phyloP scores from a whole-genome alignment of 2,113 vertebrate species.

The Fulica atra region DNA sequence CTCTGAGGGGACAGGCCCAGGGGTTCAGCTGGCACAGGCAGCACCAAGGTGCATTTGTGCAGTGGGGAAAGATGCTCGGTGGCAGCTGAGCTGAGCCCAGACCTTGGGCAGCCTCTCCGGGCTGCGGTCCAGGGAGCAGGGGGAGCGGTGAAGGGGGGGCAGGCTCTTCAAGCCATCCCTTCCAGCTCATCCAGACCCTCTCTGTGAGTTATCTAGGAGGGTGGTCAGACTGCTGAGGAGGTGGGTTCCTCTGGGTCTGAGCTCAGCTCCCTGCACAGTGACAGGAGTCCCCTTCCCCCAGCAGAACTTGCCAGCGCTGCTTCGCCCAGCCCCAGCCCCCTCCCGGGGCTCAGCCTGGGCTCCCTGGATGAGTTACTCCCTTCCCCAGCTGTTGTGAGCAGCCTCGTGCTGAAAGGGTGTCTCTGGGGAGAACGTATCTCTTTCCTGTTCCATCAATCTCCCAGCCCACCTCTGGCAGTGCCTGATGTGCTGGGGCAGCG shows the following conservation, averaged over 20 bases:
- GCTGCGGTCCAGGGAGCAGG: background rate
- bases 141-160: background rate
- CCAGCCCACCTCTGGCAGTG: background rate
- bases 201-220: rapidly evolving
- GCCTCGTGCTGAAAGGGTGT: background rate
- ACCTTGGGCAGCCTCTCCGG: background rate
- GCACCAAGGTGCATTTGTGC: background rate
- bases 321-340: background rate
- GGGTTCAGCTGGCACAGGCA: background rate
- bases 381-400: background rate
- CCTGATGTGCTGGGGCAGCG: background rate
- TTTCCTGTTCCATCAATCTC: background rate
- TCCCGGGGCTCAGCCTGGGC: background rate
- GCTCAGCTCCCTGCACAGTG: background rate
- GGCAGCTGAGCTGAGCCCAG: background rate
- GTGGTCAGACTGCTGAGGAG: background rate
- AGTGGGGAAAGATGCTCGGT: background rate
- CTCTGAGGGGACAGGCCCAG: rapidly evolving
- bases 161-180: background rate
- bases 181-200: background rate
- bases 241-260: background rate
- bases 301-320: background rate
- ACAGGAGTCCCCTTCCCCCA: no score
- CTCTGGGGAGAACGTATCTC: background rate
- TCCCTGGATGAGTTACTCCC: background rate